Base-by-base conservation (phyloP, 2,888 invertebrate genomes). In the Scaptomyza parva region DNA sequence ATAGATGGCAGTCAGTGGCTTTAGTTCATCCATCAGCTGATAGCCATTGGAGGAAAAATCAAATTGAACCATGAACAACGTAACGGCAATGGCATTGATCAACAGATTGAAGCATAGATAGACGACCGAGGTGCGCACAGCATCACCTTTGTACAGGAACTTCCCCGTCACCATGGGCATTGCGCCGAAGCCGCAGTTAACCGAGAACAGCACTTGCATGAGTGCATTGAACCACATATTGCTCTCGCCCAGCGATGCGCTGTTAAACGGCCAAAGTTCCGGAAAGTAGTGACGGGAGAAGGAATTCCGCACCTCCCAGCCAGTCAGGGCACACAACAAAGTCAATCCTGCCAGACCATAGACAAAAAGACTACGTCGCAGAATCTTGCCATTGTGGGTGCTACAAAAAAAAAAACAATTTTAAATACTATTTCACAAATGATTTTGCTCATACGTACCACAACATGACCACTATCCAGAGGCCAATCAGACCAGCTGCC, bases 41-140 rank as follows among this genome's bases (percentile, higher is more conserved):
- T 73, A 84, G 20, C 88, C 78, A 62, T 90, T 91, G 0, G 84
- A 76, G 0, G 90, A 85, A 45, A 82, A 71, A 75, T 91, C 90
- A 33, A 89, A 91, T 74, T 91, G 91, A 48, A 91, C 91, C 89
- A 92, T 90, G 64, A 91, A 92, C 33, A 91, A 74, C 5, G 91
- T 91, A n/a, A 91, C 91, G 20, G 91, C 89, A 28, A 92, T 88
- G 35, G 91, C 91, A 70, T 90, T 91, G 60, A 92, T 82, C 52
- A 92, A 82, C 54, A 92, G 70, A 82, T 92, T 92, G 53, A 92
- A 92, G 75, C 91, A 92, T n/a, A 92, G 79, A 50, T 92, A 92
- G 9, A 92, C 90, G 35, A 91, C 79, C 0, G 92, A 91, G 17
- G 92, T 92, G 50, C 91, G 83, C 26, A 92, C 91, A 1, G 92